These are phyloP conservation scores for Schlechtendalia chinensis DNA, from an alignment of 1,140 invertebrate species.

Conservation along the genomic window DNA sequence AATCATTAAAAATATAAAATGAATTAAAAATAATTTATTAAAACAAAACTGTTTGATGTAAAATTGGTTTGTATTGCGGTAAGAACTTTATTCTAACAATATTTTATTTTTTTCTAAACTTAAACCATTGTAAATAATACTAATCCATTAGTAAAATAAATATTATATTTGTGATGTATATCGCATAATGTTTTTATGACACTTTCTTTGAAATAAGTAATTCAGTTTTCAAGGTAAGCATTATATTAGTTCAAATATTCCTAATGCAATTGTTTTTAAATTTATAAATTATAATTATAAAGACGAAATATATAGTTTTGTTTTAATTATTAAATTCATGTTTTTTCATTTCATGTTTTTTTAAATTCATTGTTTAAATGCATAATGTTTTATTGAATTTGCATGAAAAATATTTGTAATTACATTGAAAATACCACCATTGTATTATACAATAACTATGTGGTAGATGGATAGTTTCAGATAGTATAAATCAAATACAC, in stretches of 20 bases:
- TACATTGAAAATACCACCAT: background rate
- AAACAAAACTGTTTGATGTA: too few species aligned
- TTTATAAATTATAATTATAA: too few species aligned
- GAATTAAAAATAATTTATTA: too few species aligned
- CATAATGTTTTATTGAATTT: slow-evolving; percentile 8
- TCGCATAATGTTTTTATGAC: background rate
- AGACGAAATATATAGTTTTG: background rate
- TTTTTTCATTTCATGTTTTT: too few species aligned
- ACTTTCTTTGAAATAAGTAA: background rate
- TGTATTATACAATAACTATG: slow-evolving; percentile 9
- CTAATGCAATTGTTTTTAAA: too few species aligned
- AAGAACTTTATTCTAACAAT: too few species aligned
- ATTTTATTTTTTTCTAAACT: too few species aligned
- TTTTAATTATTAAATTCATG: too few species aligned
- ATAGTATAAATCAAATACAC: slow-evolving; percentile 1
- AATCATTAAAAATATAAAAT: too few species aligned
- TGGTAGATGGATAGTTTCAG: background rate
- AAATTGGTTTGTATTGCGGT: too few species aligned
- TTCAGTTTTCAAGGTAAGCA: background rate
- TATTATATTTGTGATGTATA: background rate
- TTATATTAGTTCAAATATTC: background rate
- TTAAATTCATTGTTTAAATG: too few species aligned
- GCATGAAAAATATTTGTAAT: slow-evolving; percentile 8
- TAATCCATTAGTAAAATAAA: background rate
- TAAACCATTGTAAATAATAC: background rate